Conservation (phyloP, 2,113 vertebrate genomes). For the Glaucomys volans region DNA sequence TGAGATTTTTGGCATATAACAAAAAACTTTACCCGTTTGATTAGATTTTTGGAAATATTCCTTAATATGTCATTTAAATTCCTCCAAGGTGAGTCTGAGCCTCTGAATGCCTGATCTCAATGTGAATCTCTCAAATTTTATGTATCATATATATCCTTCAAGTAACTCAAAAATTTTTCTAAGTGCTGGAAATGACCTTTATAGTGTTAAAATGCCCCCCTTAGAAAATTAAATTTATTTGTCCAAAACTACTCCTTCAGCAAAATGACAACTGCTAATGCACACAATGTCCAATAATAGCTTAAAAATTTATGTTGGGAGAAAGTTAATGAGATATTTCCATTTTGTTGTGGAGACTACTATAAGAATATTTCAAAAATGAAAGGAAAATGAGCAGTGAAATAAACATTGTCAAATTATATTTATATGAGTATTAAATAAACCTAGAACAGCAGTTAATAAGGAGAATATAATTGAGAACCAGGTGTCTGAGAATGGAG, state of each 20-base stretch:
- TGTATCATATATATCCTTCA: background rate
- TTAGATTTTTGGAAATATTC: slow-evolving; percentile 24
- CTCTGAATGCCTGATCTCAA: slow-evolving; percentile 6
- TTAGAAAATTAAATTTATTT: slow-evolving; percentile 38
- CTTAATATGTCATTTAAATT: slow-evolving; percentile 4
- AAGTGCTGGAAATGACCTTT: slow-evolving; percentile 13
- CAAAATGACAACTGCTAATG: background rate
- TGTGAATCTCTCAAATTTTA: slow-evolving; percentile 26
- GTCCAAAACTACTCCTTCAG: background rate
- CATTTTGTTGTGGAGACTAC: background rate
- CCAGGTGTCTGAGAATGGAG: background rate
- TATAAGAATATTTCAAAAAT: slow-evolving; percentile 32
- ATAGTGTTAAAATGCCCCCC: background rate
- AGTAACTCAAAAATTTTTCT: slow-evolving; percentile 33
- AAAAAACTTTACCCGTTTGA: background rate
- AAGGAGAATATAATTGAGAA: background rate
- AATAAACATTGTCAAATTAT: background rate
- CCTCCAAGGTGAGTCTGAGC: background rate
- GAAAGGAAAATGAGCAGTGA: background rate
- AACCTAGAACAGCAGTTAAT: background rate
- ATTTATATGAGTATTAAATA: slow-evolving; percentile 2
- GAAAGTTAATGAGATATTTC: slow-evolving; percentile 49
- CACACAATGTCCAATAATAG: background rate
- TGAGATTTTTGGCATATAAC: background rate
- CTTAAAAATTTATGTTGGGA: slow-evolving; percentile 29